Base-by-base conservation (phyloP, 2,888 invertebrate genomes). In the Polymixis flavicincta region DNA sequence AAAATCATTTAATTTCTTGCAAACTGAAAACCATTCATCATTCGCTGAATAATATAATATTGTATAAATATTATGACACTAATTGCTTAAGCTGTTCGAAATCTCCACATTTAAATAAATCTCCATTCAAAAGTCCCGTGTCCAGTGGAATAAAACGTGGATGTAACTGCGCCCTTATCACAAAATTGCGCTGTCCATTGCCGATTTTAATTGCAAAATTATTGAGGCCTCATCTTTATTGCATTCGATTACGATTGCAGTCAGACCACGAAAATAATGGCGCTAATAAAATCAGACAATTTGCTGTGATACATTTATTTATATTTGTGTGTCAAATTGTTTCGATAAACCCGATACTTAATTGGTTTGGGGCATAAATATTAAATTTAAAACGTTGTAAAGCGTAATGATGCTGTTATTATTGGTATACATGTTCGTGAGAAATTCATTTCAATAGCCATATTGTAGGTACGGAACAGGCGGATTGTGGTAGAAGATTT, bases 201-300 rank as follows among this genome's bases (percentile, higher is more conserved):
- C 80, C 76, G 83, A 88, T 87, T 90, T 90, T 87, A 88, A 91
- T 90, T 91, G 88, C 85, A 74, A 88, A 90, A 89, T 91, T 91
- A 90, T 89, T 87, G 85, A 73, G 68, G 82, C 81, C 80, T 85
- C 84, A 76, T 73, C 74, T 80, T 80, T 83, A 84, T 87, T 83
- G 82, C 78, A 81, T 74, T 84, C 80, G 73, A 80, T 79, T 85
- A 78, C 74, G 59, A 74, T 50, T 84, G 77, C 79, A 82, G 70
- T 80, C 37, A 4, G 17, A 55, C 73, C 61, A 45, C 71, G 55
- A n/a, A 63, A 83, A 83, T 85, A 85, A 85, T 85, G 63, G 64
- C 25, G 42, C 78, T 80, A 83, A 85, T 85, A 85, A 85, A 85
- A 85, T 80, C 75, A 55, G 72, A 72, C 82, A 76, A 83, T 83